A percentile compares a stretch with the other conserved stretches of the same genome.
phyloP scores from a whole-genome alignment of 2,797 vertebrate genomes.

The Buphagus erythrorhynchus region DNA sequence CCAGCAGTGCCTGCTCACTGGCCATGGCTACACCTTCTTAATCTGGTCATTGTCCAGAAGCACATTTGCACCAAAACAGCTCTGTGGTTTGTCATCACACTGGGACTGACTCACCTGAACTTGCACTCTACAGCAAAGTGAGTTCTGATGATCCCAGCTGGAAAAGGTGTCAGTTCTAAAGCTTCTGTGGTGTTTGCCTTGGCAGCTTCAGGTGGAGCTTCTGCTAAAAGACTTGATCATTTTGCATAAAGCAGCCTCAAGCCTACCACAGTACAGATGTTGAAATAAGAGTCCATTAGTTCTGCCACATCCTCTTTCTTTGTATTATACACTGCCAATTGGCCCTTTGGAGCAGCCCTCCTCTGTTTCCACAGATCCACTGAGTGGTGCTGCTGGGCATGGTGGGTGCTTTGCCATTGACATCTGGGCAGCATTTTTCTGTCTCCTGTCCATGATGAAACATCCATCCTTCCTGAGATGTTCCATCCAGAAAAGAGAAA shows the following conservation, averaged over 20 bases:
- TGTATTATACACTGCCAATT: accelerated
- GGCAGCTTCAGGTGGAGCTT: background rate
- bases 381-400: background rate
- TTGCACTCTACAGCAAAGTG: background rate
- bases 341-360: background rate
- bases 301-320: background rate
- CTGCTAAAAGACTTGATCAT: background rate
- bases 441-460: background rate
- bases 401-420: background rate
- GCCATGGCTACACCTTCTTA: background rate
- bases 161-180: background rate
- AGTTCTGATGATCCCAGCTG: background rate
- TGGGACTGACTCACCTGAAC: background rate
- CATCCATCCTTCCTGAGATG: background rate
- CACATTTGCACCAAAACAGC: background rate
- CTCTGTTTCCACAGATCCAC: background rate
- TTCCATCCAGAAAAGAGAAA: background rate
- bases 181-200: background rate
- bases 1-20: background rate
- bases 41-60: background rate
- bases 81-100: background rate
- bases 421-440: background rate
- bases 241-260: background rate
- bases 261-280: background rate
- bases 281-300: background rate